A percentile compares a stretch with the other conserved stretches of the same genome.
phyloP scores from a whole-genome alignment of 2,888 invertebrate genomes.

The Cephus rjabovi region DNA sequence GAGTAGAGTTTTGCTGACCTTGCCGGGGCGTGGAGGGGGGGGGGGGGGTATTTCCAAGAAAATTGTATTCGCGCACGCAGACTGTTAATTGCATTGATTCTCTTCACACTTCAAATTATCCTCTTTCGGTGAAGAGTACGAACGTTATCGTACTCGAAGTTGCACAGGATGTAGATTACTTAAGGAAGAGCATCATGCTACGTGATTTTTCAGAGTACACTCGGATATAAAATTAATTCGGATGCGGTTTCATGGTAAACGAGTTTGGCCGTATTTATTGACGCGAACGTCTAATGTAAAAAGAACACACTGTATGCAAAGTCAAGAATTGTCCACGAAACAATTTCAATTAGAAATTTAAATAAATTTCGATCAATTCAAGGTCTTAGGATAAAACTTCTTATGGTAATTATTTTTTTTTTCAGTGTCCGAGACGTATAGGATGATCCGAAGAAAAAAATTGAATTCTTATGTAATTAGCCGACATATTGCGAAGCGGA shows the following conservation, averaged over 20 bases:
- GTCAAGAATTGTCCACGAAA: background rate
- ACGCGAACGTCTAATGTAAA: background rate
- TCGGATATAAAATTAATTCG: background rate
- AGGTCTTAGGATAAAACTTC: background rate
- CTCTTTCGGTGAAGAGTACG: background rate
- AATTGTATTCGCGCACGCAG: conserved; percentile 28
- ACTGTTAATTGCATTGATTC: conserved; percentile 32
- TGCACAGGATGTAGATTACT: background rate
- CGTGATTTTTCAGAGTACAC: background rate
- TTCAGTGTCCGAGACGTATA: background rate
- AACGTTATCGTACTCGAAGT: background rate
- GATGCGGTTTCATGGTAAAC: background rate
- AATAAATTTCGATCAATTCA: background rate
- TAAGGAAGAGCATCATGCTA: background rate
- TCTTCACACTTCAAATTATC: background rate
- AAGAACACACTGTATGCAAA: background rate
- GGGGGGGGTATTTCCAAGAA: conserved; percentile 28
- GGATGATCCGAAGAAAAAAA: background rate
- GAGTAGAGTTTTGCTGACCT: conserved; percentile 32
- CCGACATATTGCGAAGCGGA: background rate
- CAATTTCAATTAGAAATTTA: background rate
- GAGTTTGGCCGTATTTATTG: background rate
- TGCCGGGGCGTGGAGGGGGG: conserved; percentile 24
- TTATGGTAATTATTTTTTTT: background rate
- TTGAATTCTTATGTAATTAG: background rate